Evolutionary conservation across 2,888 invertebrate genomes (phyloP).

Genomic region (Cryptophagus acutangulus): DNA sequence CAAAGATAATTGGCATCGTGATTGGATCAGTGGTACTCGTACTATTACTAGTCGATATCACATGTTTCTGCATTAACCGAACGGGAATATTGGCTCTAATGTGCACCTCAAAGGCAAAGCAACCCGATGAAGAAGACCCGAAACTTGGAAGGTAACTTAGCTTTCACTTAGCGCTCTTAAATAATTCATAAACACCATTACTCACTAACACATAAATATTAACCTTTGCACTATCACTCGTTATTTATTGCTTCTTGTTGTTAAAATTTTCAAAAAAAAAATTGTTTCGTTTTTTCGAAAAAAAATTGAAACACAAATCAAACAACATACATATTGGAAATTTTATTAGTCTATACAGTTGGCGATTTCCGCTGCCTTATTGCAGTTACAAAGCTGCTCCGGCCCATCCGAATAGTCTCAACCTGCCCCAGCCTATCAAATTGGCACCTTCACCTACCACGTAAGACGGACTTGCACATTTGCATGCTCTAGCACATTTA

Average conservation of each 20-base stretch:
- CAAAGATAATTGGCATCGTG: conserved; percentile 80
- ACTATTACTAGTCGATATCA: conserved; percentile 77
- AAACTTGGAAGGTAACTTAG: conserved; percentile 76
- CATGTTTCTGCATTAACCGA: conserved; percentile 65
- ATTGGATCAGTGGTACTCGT: conserved; percentile 75
- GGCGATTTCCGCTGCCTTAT: conserved; percentile 95
- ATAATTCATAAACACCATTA: too few species aligned
- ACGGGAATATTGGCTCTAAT: conserved; percentile 66
- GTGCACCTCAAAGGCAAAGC: conserved; percentile 61
- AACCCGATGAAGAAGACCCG: conserved; percentile 73
- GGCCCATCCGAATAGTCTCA: conserved; percentile 72
- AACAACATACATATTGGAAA: conserved; percentile 29
- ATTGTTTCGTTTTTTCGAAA: not conserved
- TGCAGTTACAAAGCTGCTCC: conserved; percentile 81
- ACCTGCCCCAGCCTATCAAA: conserved; percentile 74
- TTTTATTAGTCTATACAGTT: conserved; percentile 87
- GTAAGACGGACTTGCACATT: conserved; percentile 54
- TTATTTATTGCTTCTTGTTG: too few species aligned
- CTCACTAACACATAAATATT: conserved; percentile 10
- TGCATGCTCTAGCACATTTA: conserved; percentile 11
- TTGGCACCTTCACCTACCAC: conserved; percentile 65
- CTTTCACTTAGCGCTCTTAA: not conserved
- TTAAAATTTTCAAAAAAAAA: not conserved
- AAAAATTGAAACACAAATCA: conserved; percentile 3
- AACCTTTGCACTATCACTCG: conserved; percentile 1